Percentiles rank a stretch among this genome's conserved stretches.
Conservation (phyloP, 2,888 invertebrate genomes). For the Tortrix viridana region DNA sequence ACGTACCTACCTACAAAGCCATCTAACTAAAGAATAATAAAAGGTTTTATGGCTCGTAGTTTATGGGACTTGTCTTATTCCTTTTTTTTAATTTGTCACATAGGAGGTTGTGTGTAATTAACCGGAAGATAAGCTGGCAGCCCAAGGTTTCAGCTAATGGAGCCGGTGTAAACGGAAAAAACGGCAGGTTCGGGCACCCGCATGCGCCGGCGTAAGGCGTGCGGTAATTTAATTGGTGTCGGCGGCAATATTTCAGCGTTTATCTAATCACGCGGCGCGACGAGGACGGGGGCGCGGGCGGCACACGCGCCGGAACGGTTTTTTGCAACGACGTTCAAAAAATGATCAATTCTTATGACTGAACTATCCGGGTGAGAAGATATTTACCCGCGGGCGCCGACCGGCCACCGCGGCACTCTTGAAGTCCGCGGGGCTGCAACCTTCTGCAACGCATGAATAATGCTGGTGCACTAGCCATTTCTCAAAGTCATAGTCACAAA, state of each 20-base stretch:
- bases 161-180: conserved; percentile 31
- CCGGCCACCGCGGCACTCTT: too few species aligned
- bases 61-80: conserved; percentile 31
- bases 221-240: conserved; percentile 33
- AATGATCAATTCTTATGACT: conserved; percentile 10
- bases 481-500: too few species aligned
- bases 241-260: conserved; percentile 46
- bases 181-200: conserved; percentile 38
- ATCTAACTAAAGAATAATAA: conserved; percentile 26
- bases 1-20: conserved; percentile 5
- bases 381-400: too few species aligned
- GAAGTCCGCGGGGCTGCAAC: too few species aligned
- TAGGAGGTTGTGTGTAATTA: conserved; percentile 32
- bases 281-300: background rate
- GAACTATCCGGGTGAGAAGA: background rate
- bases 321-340: conserved; percentile 12
- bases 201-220: conserved; percentile 35
- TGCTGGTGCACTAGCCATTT: too few species aligned
- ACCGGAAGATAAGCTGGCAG: conserved; percentile 32
- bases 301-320: conserved; percentile 44
- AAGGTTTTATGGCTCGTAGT: conserved; percentile 33
- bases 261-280: conserved; percentile 45
- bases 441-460: too few species aligned
- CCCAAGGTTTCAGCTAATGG: conserved; percentile 38
- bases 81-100: conserved; percentile 34